Percentiles rank a stretch among this genome's conserved stretches.
Conservation (phyloP, 2,797 vertebrate species). For the Darevskia nairensis region DNA sequence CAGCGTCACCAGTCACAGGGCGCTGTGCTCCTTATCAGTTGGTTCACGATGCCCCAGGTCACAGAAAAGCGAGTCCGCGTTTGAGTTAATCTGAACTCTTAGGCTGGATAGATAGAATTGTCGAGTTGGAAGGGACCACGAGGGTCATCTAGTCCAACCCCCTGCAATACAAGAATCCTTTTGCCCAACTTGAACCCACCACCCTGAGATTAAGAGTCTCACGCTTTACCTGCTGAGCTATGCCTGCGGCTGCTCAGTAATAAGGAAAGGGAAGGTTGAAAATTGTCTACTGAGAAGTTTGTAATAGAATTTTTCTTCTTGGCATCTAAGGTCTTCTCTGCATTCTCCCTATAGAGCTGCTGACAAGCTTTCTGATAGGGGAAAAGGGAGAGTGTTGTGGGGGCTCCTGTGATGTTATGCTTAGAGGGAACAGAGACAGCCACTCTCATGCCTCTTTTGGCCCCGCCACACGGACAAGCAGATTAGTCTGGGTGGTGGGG, state of each 20-base stretch:
- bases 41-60: neutral
- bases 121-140: too few relatives aligned
- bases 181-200: too few relatives aligned
- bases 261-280: too few relatives aligned
- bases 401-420: neutral
- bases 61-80: neutral
- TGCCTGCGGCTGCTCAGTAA: too few relatives aligned
- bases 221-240: too few relatives aligned
- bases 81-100: neutral
- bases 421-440: neutral
- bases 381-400: neutral
- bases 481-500: neutral
- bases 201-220: too few relatives aligned
- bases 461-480: neutral
- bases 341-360: neutral
- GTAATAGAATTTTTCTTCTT: too few relatives aligned
- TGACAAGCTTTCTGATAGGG: neutral
- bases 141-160: too few relatives aligned
- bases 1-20: too few relatives aligned
- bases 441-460: neutral
- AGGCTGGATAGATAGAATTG: neutral
- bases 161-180: too few relatives aligned
- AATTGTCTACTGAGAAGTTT: too few relatives aligned
- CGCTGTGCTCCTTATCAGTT: neutral
- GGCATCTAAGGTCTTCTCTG: too few relatives aligned